Base-by-base conservation (phyloP, 1,140 invertebrate species). In the Drosophila funebris region DNA sequence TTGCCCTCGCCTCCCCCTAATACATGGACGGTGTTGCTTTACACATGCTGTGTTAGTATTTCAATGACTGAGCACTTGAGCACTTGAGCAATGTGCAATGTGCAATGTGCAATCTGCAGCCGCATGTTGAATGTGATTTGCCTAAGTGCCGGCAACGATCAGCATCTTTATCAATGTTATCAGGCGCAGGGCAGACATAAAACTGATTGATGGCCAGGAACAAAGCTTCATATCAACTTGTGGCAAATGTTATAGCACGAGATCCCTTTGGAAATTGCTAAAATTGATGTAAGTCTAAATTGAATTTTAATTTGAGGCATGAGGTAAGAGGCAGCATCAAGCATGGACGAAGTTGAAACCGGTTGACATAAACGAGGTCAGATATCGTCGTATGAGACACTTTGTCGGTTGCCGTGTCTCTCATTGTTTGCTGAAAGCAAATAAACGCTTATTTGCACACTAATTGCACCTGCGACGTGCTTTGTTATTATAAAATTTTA, bases 391-490 rank as follows among this genome's bases (percentile, higher is more conserved):
- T 27, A 33, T 11, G 11, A 46, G 39, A 41, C 14, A 57, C 16
- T 29, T 7, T 46, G 18, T 14, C 36, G 9, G 18, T 57, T 31
- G 52, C 53, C 61, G 7, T 48, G 54, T 36, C 43, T 54, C 66
- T 79, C 66, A 24, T 56, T 73, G 64, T 73, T 68, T 73, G 57
- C 22, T 50, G 41, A 44, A 66, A 69, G 76, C 84, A 88, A 88
- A 88, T 89, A 88, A 87, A 88, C 84, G 83, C 79, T 88, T 88
- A 88, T 88, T 88, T 88, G 83, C 83, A 88, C 83, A 88, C 83
- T 88, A 88, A 88, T 88, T 88, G 83, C 83, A 88, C 83, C 83
- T 88, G 84, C 76, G 83, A 88, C 83, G 83, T 88, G 83, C 83
- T 88, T 88, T 88, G 83, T 88, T 88, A 88, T 88, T 88, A 88